A percentile compares a stretch with the other conserved stretches of the same genome.
Conservation (phyloP, 64 coral and sea anemone species). For the Stichodactyla helianthus region DNA sequence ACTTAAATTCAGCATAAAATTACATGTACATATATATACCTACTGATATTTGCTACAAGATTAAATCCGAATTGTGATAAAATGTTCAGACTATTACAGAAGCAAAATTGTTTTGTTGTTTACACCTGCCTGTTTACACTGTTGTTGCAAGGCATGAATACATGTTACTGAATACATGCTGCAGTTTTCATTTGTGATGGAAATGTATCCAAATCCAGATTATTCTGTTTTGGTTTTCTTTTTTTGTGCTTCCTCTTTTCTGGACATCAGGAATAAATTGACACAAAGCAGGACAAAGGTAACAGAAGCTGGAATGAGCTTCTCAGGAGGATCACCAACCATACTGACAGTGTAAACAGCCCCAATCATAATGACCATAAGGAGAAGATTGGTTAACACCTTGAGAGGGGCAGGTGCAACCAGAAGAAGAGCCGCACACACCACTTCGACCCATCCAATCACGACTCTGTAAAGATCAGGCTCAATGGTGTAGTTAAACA, state of each 20-base stretch:
- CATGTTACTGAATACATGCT: too few species aligned
- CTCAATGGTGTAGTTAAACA: conserved; percentile 50
- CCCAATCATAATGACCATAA: conserved; percentile 50
- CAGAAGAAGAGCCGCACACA: conserved; percentile 43
- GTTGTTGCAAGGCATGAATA: too few species aligned
- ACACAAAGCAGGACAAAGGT: conserved; percentile 32
- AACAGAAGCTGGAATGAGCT: conserved; percentile 37
- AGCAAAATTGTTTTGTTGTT: too few species aligned
- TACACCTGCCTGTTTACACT: too few species aligned
- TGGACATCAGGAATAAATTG: conserved; percentile 38
- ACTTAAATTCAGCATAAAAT: too few species aligned
- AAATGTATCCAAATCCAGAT: not conserved
- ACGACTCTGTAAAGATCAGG: conserved; percentile 35
- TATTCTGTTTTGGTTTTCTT: conserved; percentile 22
- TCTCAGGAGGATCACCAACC: conserved; percentile 30
- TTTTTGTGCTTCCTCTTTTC: not conserved
- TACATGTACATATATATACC: too few species aligned
- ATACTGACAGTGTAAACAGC: conserved; percentile 43
- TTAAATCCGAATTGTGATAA: too few species aligned
- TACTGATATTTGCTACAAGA: too few species aligned
- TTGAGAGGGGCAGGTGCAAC: conserved; percentile 42
- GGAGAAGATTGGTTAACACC: conserved; percentile 31
- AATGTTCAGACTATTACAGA: too few species aligned
- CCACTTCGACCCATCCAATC: conserved; percentile 52
- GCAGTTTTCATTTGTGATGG: not conserved